Base-by-base conservation (phyloP, 2,113 vertebrate genomes). In the Chroicocephalus ridibundus region DNA sequence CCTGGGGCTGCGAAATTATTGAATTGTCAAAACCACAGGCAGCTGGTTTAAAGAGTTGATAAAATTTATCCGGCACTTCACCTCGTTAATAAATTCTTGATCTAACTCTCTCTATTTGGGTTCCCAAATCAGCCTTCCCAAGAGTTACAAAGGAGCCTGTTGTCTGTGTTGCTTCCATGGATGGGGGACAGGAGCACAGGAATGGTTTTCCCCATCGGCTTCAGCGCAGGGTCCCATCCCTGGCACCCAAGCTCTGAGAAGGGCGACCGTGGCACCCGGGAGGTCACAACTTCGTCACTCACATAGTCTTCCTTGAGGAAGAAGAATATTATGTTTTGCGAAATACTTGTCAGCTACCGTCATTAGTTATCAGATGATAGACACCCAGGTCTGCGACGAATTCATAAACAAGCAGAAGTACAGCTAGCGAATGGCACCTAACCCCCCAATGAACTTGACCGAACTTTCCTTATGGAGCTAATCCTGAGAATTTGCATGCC, bases 1-100 rank as follows among this genome's bases (percentile, higher is more conserved):
- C 95, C 82, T 32, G n/a, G 80, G 91, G 95, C 81, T 91, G 89
- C 42, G 65, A 96, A 95, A 95, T 93, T 82, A 95, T 90, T 95
- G 95, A 82, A 87, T 93, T 95, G 91, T 91, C 91, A 83, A 82
- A 97, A 79, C 61, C 62, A 70, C 84, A 77, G 87, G 94, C 86
- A 93, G 91, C 80, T 85, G 57, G 25, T 91, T 95, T 77, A 80
- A 92, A 77, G 55, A 91, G 64, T 31, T 82, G 96, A 89, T 80
- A 74, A 88, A 90, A 95, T 95, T 93, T 91, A 82, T 70, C 62
- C 66, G 82, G 32, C 62, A 32, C 61, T 91, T 91, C 81, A 80
- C 58, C 51, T 94, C 3, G 2, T 93, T 96, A 94, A 93, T 96
- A 78, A 90, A 90, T n/a, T 44, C 76, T 49, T 68, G 51, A 82